phyloP scores from a whole-genome alignment of 2,797 vertebrate species.

The Morus bassanus region DNA sequence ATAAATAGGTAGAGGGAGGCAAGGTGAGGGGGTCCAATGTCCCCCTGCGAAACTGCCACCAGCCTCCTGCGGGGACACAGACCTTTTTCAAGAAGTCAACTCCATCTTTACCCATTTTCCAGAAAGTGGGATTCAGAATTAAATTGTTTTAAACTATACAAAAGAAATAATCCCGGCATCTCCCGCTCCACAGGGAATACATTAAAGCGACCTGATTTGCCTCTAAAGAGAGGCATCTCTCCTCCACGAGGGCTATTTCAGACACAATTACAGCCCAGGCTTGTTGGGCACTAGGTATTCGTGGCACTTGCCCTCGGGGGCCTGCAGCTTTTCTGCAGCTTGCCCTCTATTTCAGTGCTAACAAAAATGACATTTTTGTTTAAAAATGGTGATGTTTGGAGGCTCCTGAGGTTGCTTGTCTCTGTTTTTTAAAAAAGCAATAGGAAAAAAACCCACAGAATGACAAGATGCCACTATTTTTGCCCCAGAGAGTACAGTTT shows the following conservation, averaged over 20 bases:
- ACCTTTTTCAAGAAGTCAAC: not conserved
- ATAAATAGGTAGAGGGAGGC: not conserved
- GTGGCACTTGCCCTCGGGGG: fast-evolving
- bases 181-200: fast-evolving
- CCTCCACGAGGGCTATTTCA: not conserved
- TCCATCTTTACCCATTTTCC: fast-evolving
- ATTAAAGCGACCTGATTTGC: fast-evolving
- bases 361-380: not conserved
- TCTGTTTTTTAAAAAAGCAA: not conserved
- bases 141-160: not conserved
- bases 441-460: fast-evolving
- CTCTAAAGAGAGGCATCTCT: not conserved
- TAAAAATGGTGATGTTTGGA: fast-evolving
- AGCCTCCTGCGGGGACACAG: fast-evolving
- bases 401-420: not conserved
- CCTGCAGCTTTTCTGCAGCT: fast-evolving
- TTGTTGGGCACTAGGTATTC: not conserved
- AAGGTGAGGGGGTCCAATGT: not conserved
- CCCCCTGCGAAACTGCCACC: not conserved
- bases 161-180: not conserved
- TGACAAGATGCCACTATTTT: not conserved
- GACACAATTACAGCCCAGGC: not conserved
- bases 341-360: not conserved
- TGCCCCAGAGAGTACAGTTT: not conserved
- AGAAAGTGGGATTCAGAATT: fast-evolving